Percentiles rank a stretch among this genome's conserved stretches.
These are phyloP conservation scores for Pempheris klunzingeri DNA, from an alignment of 2,797 vertebrate species.

Conservation along the genomic window DNA sequence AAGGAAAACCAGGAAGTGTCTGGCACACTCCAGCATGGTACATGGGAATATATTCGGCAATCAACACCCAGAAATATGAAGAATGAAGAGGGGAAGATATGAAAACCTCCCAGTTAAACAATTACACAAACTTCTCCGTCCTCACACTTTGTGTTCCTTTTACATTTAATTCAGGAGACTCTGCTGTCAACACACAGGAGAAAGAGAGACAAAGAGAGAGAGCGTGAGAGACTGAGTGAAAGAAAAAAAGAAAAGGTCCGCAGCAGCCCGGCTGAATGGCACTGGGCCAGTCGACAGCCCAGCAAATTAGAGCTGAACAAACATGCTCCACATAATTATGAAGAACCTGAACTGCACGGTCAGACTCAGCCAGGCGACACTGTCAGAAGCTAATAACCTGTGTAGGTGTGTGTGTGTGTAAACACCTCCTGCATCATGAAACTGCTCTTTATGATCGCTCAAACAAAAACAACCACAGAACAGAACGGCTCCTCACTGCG, in stretches of 20 bases:
- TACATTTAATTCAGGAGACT: constrained; percentile 8
- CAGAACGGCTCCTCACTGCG: not conserved
- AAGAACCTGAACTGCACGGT: constrained; percentile 37
- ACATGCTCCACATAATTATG: constrained; percentile 39
- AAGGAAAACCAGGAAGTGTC: not conserved
- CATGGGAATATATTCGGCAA: not conserved
- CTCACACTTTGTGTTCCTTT: constrained; percentile 8
- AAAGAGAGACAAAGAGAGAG: constrained; percentile 1
- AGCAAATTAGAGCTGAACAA: constrained; percentile 55
- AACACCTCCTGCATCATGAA: constrained; percentile 24
- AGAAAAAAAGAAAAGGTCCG: constrained; percentile 19
- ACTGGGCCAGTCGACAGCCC: not conserved
- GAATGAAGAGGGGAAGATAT: not conserved
- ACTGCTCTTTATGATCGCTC: constrained; percentile 29
- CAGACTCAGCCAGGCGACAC: constrained; percentile 7
- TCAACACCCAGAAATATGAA: not conserved
- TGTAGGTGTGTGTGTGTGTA: constrained; percentile 15
- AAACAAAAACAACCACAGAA: constrained; percentile 12
- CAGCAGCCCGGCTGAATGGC: constrained; percentile 18
- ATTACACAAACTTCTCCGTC: not conserved
- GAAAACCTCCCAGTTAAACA: not conserved
- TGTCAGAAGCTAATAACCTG: constrained; percentile 46
- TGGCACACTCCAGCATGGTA: not conserved
- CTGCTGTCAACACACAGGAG: not conserved
- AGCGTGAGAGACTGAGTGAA: not conserved